Percentiles rank a stretch among this genome's conserved stretches.
These are phyloP conservation scores for Anguilla marmorata DNA, from an alignment of 2,797 vertebrate genomes.

Conservation along the genomic window DNA sequence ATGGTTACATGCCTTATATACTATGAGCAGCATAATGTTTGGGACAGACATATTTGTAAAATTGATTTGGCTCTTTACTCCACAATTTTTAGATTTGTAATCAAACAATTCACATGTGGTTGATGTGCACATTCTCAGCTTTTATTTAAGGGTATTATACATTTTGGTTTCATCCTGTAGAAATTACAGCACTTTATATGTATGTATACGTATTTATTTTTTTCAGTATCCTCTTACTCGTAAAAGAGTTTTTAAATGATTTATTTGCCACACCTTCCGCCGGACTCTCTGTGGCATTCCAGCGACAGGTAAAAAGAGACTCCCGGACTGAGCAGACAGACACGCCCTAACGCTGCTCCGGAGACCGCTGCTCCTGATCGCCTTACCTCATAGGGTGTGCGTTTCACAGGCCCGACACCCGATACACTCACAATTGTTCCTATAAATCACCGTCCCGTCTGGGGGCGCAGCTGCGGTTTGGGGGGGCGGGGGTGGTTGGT, in stretches of 20 bases:
- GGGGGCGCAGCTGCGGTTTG: background rate
- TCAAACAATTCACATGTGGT: too few species aligned
- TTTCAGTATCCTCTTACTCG: background rate
- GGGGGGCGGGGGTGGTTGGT: background rate
- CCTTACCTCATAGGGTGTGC: background rate
- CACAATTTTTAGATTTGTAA: too few species aligned
- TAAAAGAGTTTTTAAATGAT: background rate
- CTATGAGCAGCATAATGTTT: too few species aligned
- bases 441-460: background rate
- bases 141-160: too few species aligned
- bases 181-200: too few species aligned
- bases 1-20: too few species aligned
- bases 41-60: too few species aligned
- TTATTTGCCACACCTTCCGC: background rate
- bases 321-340: background rate
- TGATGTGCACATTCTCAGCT: too few species aligned
- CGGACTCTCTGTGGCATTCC: background rate
- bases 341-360: background rate
- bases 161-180: too few species aligned
- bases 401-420: background rate
- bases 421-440: constrained; percentile 1
- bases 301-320: background rate
- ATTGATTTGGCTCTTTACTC: too few species aligned
- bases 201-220: background rate
- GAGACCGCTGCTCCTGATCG: background rate